phyloP scores from a whole-genome alignment of 2,888 invertebrate genomes.

The Drosophila paranaensis region DNA sequence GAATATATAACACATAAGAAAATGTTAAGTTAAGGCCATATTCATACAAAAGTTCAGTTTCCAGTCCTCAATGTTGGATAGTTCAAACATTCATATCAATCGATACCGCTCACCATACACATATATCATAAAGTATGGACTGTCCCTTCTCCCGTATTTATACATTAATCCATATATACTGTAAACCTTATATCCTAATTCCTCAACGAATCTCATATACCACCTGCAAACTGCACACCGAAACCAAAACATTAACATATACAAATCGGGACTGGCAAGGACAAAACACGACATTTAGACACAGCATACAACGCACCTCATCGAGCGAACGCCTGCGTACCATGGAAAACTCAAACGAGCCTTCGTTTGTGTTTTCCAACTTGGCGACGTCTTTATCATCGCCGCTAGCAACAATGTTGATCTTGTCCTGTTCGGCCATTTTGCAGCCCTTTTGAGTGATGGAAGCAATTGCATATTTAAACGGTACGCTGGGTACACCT shows the following conservation, averaged over 20 bases:
- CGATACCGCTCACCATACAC: no score
- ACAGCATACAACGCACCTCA: slow-evolving; percentile 68
- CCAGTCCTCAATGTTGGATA: no score
- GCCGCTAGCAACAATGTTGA: slow-evolving; percentile 24
- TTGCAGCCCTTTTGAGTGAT: slow-evolving; percentile 79
- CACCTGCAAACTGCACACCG: neutral
- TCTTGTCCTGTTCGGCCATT: slow-evolving; percentile 81
- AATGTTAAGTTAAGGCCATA: no score
- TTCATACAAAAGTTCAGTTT: no score
- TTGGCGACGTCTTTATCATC: slow-evolving; percentile 76
- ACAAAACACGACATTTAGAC: neutral
- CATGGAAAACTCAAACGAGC: slow-evolving; percentile 84
- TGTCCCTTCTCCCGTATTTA: no score
- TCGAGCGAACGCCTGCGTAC: slow-evolving; percentile 79
- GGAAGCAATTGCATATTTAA: slow-evolving; percentile 35
- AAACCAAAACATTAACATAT: neutral
- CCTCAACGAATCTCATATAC: neutral
- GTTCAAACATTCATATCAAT: no score
- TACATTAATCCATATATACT: no score
- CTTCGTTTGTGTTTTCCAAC: slow-evolving; percentile 81
- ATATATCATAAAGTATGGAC: no score
- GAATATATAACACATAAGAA: no score
- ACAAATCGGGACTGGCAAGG: neutral
- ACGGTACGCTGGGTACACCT: neutral
- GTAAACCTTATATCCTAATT: no score